Percentiles rank a stretch among this genome's conserved stretches.
phyloP scores from a whole-genome alignment of 2,888 invertebrate species.

The Meiosimyza platycephala region DNA sequence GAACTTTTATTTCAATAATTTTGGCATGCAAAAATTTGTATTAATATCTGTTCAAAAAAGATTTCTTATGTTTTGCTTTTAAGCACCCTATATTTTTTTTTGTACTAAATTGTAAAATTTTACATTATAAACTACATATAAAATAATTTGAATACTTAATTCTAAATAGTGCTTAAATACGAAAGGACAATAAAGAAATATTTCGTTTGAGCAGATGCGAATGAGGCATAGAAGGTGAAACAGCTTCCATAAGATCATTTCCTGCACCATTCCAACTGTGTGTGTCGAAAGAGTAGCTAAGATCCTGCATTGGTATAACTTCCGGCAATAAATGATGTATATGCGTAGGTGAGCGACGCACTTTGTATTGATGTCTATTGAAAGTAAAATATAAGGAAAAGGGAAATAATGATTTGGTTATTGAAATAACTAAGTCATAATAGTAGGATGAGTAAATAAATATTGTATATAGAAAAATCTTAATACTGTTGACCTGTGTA shows the following conservation, averaged over 20 bases:
- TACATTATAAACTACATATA: conserved; percentile 20
- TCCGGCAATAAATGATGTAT: conserved; percentile 66
- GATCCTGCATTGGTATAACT: conserved; percentile 66
- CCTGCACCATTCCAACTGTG: conserved; percentile 56
- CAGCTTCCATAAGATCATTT: conserved; percentile 54
- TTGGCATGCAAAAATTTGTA: no score
- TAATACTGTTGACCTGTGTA: no score
- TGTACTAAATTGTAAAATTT: conserved; percentile 12
- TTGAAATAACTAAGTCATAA: no score
- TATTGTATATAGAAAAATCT: no score
- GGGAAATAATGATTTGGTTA: no score
- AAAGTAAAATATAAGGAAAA: background rate
- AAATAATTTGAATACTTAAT: conserved; percentile 21
- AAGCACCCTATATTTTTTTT: background rate
- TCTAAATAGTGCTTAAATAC: conserved; percentile 54
- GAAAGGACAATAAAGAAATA: conserved; percentile 66
- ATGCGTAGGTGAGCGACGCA: conserved; percentile 65
- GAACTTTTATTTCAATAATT: background rate
- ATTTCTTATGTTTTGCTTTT: background rate
- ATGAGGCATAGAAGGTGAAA: conserved; percentile 53
- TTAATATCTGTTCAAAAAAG: no score
- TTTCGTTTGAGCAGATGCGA: conserved; percentile 63
- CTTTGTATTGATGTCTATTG: conserved; percentile 64
- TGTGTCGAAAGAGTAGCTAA: conserved; percentile 58
- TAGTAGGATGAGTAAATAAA: no score